Percentiles rank a stretch among this genome's conserved stretches.
Evolutionary conservation across 1,140 invertebrate genomes (phyloP).

Genomic region (Aradophagus sp.): DNA sequence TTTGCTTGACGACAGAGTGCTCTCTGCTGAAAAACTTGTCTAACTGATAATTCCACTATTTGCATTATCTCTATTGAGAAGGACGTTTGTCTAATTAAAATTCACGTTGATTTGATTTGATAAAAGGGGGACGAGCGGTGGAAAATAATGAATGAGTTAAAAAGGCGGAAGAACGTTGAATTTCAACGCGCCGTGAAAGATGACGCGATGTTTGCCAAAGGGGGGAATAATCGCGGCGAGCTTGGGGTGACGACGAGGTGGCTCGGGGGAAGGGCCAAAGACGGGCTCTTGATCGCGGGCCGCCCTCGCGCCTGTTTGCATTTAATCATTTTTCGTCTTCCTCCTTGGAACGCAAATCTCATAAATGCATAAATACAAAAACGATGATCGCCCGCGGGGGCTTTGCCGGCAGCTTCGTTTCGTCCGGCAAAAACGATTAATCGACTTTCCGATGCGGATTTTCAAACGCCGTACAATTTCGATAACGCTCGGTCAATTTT

Average conservation of each 20-base stretch:
- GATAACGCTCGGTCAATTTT: too few relatives aligned
- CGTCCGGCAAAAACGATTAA: conserved; percentile 45
- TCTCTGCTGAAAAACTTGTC: too few relatives aligned
- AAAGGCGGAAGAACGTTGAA: too few relatives aligned
- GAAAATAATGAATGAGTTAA: too few relatives aligned
- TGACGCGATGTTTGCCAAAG: conserved; percentile 26
- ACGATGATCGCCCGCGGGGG: conserved; percentile 51
- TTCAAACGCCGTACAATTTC: conserved; percentile 50
- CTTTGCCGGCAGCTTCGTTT: conserved; percentile 10
- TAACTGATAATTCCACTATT: too few relatives aligned
- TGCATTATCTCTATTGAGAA: too few relatives aligned
- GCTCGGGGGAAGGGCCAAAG: too few relatives aligned
- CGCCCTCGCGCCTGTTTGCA: conserved; percentile 63
- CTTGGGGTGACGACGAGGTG: conserved; percentile 7
- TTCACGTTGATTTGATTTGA: too few relatives aligned
- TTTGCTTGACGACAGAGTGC: too few relatives aligned
- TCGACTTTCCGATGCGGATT: conserved; percentile 11
- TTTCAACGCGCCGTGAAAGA: conserved; percentile 5
- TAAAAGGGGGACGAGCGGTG: too few relatives aligned
- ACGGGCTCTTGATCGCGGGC: conserved; percentile 23
- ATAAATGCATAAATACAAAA: conserved; percentile 73
- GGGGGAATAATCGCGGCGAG: conserved; percentile 23
- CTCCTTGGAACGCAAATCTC: conserved; percentile 65
- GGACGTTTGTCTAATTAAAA: too few relatives aligned
- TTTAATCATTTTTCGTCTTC: conserved; percentile 72